Conservation (phyloP, 2,888 invertebrate genomes). For the Zootermopsis nevadensis region DNA sequence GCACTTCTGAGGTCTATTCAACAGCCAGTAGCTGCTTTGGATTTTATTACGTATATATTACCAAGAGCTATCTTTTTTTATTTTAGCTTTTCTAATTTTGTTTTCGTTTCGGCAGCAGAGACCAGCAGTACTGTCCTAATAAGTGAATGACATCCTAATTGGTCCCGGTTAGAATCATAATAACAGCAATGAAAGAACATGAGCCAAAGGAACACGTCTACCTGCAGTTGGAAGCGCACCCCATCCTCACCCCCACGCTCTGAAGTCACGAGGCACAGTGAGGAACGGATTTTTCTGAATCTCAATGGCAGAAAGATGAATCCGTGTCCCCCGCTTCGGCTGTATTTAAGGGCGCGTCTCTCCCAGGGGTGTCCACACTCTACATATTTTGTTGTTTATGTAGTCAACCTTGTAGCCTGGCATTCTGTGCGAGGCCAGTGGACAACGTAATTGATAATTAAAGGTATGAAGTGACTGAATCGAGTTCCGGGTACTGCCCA, state of each 20-base stretch:
- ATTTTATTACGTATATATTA: neutral
- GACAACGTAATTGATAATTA: no score
- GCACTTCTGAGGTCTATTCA: neutral
- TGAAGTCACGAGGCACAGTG: neutral
- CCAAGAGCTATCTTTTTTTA: neutral
- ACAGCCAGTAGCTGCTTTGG: neutral
- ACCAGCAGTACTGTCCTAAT: neutral
- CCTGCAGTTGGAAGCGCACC: neutral
- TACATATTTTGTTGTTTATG: no score
- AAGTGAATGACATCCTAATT: conserved; percentile 11
- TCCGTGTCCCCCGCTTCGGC: neutral
- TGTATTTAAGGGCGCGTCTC: neutral
- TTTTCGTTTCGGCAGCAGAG: neutral
- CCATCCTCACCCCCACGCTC: neutral
- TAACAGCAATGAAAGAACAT: conserved; percentile 4
- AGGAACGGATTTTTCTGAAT: neutral
- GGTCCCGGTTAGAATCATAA: conserved; percentile 13
- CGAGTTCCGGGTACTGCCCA: no score
- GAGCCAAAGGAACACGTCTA: conserved; percentile 11
- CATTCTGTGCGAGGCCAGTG: no score
- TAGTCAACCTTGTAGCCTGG: no score
- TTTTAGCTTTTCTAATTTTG: conserved; percentile 10
- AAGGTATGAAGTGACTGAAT: no score
- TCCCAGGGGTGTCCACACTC: neutral
- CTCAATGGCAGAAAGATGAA: neutral